phyloP scores from a whole-genome alignment of 2,888 invertebrate species.

The Aspidiotus destructor region DNA sequence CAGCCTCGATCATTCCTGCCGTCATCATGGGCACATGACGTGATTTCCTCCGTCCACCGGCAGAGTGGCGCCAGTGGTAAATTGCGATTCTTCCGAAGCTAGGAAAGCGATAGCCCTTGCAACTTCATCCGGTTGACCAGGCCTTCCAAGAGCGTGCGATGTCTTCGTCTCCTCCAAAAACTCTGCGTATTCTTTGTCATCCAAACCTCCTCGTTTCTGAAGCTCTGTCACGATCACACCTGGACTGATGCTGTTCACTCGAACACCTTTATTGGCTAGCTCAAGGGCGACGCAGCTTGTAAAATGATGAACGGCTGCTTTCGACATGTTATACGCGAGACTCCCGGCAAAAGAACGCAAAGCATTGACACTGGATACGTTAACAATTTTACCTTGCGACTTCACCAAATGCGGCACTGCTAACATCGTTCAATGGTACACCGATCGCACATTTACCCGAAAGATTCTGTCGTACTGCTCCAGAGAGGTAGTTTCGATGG shows the following conservation, averaged over 20 bases:
- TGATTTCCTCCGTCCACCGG: conserved; percentile 93
- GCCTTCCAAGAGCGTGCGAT: conserved; percentile 85
- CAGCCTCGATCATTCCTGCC: no score
- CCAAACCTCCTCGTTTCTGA: conserved; percentile 77
- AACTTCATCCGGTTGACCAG: conserved; percentile 75
- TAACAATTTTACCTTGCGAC: conserved; percentile 83
- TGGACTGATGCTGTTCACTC: conserved; percentile 88
- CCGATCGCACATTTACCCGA: conserved; percentile 75
- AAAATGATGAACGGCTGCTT: conserved; percentile 88
- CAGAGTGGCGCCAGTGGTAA: conserved; percentile 79
- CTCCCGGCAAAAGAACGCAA: conserved; percentile 81
- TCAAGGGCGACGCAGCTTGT: conserved; percentile 87
- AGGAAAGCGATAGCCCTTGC: conserved; percentile 84
- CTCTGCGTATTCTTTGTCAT: conserved; percentile 66
- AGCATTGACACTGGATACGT: conserved; percentile 90
- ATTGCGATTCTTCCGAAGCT: conserved; percentile 77
- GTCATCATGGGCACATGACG: conserved; percentile 78
- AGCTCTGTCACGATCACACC: conserved; percentile 84
- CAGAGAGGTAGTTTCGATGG: conserved; percentile 73
- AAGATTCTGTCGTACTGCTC: conserved; percentile 83
- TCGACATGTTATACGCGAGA: conserved; percentile 84
- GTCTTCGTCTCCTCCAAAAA: conserved; percentile 75
- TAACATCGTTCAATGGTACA: conserved; percentile 73
- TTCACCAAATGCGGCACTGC: conserved; percentile 76
- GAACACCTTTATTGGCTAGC: conserved; percentile 66